Evolutionary conservation across 2,113 vertebrate genomes (phyloP).

Genomic region (Tachysurus vachellii): DNA sequence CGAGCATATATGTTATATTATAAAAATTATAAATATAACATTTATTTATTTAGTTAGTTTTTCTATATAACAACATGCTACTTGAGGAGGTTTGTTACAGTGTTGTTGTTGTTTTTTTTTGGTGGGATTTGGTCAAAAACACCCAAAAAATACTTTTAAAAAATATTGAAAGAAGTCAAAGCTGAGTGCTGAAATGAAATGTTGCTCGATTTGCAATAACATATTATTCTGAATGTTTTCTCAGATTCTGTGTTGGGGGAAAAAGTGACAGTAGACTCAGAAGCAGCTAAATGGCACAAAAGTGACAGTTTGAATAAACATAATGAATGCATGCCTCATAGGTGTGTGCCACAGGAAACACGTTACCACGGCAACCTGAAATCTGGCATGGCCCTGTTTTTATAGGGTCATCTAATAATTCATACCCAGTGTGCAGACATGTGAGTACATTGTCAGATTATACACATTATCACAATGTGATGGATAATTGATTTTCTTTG

Average conservation of each 20-base stretch:
- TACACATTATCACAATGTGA: constrained; percentile 16
- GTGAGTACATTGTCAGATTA: constrained; percentile 15
- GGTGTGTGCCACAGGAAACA: not conserved
- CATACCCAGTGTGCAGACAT: not conserved
- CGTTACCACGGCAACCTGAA: not conserved
- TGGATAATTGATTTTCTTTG: constrained; percentile 26
- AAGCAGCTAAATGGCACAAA: not conserved
- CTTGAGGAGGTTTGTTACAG: not conserved
- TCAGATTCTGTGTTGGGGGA: not conserved
- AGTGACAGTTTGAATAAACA: not conserved
- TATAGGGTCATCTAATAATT: constrained; percentile 35
- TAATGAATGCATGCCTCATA: not conserved
- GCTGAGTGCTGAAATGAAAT: not conserved
- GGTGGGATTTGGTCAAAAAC: not conserved
- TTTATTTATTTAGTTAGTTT: no score
- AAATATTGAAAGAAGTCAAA: no score
- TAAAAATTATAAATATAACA: no score
- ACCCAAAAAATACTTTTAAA: no score
- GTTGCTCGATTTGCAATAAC: not conserved
- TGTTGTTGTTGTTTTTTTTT: not conserved
- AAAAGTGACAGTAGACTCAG: not conserved
- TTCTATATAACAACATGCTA: not conserved
- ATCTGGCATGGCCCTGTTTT: constrained; percentile 38
- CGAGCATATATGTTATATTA: no score
- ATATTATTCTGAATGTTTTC: not conserved